Evolutionary conservation across 2,888 invertebrate species (phyloP).

Genomic region (Phaedon cochleariae): DNA sequence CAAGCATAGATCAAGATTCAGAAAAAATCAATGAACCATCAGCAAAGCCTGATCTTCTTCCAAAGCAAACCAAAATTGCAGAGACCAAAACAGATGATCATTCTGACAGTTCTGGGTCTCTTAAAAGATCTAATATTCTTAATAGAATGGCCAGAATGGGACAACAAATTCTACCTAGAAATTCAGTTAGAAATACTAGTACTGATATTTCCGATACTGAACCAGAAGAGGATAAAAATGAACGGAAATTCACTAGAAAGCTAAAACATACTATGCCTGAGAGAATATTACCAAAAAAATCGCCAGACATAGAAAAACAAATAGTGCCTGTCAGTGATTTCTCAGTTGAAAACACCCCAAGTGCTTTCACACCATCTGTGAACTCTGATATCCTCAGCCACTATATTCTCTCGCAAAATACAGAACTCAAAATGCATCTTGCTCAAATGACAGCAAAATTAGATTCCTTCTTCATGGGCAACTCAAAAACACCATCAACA

Average conservation of each 20-base stretch:
- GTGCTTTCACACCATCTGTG: slow-evolving; percentile 31
- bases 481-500: slow-evolving; percentile 46
- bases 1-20: slow-evolving; percentile 14
- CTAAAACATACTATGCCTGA: slow-evolving; percentile 25
- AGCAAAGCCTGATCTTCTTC: slow-evolving; percentile 24
- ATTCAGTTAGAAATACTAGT: slow-evolving; percentile 29
- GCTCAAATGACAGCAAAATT: slow-evolving; percentile 72
- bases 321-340: not conserved
- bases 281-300: slow-evolving; percentile 23
- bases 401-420: slow-evolving; percentile 69
- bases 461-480: slow-evolving; percentile 64
- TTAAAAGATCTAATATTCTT: slow-evolving; percentile 63
- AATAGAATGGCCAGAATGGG: slow-evolving; percentile 70
- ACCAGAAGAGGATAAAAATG: slow-evolving; percentile 33
- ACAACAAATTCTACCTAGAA: slow-evolving; percentile 61
- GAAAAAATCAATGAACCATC: slow-evolving; percentile 20
- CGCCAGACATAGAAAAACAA: slow-evolving; percentile 5
- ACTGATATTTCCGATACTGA: slow-evolving; percentile 48
- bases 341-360: not conserved
- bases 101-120: slow-evolving; percentile 45
- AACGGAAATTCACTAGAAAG: slow-evolving; percentile 31
- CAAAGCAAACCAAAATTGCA: slow-evolving; percentile 27
- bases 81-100: slow-evolving; percentile 18
- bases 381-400: slow-evolving; percentile 61
- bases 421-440: slow-evolving; percentile 72